phyloP scores from a whole-genome alignment of 2,888 invertebrate genomes.

The Zhengitettix transpicula region DNA sequence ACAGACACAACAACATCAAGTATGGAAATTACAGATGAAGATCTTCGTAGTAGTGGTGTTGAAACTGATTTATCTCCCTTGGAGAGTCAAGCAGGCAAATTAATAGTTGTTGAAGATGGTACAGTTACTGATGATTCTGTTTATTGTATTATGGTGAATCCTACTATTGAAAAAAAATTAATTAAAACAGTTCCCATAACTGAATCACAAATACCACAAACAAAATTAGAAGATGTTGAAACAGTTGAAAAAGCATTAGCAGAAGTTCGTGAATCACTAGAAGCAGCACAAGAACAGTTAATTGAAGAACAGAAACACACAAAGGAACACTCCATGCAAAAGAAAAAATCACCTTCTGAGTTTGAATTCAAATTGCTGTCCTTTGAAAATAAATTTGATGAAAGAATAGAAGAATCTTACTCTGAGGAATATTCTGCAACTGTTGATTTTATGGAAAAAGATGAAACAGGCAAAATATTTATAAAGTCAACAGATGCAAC shows the following conservation, averaged over 20 bases:
- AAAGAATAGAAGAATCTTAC: constrained; percentile 16
- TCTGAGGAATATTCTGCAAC: constrained; percentile 11
- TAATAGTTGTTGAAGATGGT: constrained; percentile 20
- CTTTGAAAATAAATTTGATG: constrained; percentile 16
- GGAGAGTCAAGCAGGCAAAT: constrained; percentile 38
- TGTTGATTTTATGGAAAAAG: constrained; percentile 6
- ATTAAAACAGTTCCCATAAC: neutral
- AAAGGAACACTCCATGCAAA: constrained; percentile 30
- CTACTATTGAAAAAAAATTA: neutral
- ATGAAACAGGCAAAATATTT: neutral
- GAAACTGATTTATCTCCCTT: constrained; percentile 48
- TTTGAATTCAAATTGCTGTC: constrained; percentile 45
- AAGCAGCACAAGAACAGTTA: constrained; percentile 51
- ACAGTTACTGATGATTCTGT: constrained; percentile 33
- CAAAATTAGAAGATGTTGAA: constrained; percentile 13
- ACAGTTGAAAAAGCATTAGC: constrained; percentile 39
- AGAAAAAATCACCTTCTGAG: constrained; percentile 54
- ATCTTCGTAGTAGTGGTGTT: constrained; percentile 49
- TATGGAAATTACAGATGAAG: constrained; percentile 43
- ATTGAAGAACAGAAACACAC: constrained; percentile 46
- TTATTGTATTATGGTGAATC: constrained; percentile 14
- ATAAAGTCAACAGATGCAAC: constrained; percentile 7
- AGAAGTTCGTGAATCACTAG: constrained; percentile 45
- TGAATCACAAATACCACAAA: neutral
- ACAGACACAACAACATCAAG: constrained; percentile 30